Base-by-base conservation (phyloP, 2,113 vertebrate genomes). In the Mormyrus iriodes region DNA sequence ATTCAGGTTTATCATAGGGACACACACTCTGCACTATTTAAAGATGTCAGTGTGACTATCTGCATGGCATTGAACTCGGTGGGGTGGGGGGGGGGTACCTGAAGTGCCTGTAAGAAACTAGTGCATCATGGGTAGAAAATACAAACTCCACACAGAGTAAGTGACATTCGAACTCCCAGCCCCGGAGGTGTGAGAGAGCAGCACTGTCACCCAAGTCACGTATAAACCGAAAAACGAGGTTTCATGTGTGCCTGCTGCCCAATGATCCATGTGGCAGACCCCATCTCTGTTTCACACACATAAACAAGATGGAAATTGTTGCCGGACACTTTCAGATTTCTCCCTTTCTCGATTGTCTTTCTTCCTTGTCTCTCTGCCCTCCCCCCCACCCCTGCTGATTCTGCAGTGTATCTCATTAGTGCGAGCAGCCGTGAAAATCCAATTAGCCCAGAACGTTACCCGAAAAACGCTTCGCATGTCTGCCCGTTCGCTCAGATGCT, bases 371-470 rank as follows among this genome's bases (percentile, higher is more conserved):
- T 21, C 87, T 21, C 42, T 69, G 31, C n/a, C 24, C 91, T 48
- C 4, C 21, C 44, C 91, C 90, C 89, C 1, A 65, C 76, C 51
- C 24, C 44, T 0, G 27, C 69, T 12, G 49, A 79, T 82, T 82
- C 73, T 46, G 8, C 88, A 15, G 73, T 76, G 44, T 39, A 8
- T 82, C 88, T 88, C 88, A 91, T 91, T 84, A 90, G 89, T 89
- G 58, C 87, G 89, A 92, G 92, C 93, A 92, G 92, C 93, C 90
- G 90, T 93, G 92, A 93, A 91, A 94, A 93, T 93, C 91, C 91
- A 91, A 90, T 92, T 92, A 92, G 85, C 52, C 51, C 42, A 88
- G 42, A 90, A 89, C 90, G 88, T 89, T 82, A 79, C 83, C 39
- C 9, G 61, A 88, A 90, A 61, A 83, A 89, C 85, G 87, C 76